phyloP scores from a whole-genome alignment of 1,140 invertebrate species.

The Lepidurus packardi region DNA sequence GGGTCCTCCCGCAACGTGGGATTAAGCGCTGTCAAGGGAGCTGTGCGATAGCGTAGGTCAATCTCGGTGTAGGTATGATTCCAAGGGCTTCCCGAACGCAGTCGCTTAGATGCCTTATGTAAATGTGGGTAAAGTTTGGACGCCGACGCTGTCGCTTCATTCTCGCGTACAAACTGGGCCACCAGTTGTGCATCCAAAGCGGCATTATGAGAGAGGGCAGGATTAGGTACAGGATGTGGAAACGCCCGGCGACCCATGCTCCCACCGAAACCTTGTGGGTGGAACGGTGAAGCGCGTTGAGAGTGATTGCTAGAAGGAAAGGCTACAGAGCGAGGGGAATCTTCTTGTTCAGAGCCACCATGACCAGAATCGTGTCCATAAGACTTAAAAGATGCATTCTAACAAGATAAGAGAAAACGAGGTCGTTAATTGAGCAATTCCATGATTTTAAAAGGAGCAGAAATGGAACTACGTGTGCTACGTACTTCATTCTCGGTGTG shows the following conservation, averaged over 20 bases:
- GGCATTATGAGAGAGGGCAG: constrained; percentile 31
- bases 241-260: constrained; percentile 34
- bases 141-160: constrained; percentile 36
- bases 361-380: constrained; percentile 59
- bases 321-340: constrained; percentile 51
- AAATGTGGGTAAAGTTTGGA: constrained; percentile 35
- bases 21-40: constrained; percentile 23
- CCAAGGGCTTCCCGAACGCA: constrained; percentile 50
- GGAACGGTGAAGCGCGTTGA: constrained; percentile 36
- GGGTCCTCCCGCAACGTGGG: constrained; percentile 25
- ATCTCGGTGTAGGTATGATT: constrained; percentile 62
- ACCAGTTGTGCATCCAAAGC: constrained; percentile 34
- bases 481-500: background rate
- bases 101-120: constrained; percentile 38
- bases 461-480: background rate
- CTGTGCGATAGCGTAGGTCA: constrained; percentile 46
- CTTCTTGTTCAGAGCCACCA: constrained; percentile 58
- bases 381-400: constrained; percentile 67
- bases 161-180: constrained; percentile 39
- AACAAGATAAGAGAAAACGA: constrained; percentile 37
- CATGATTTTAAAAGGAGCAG: too few relatives aligned
- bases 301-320: constrained; percentile 31
- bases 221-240: constrained; percentile 34
- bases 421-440: background rate
- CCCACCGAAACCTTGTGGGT: constrained; percentile 39